These are phyloP conservation scores for Limenitis arthemis DNA, from an alignment of 2,888 invertebrate species.

Conservation along the genomic window DNA sequence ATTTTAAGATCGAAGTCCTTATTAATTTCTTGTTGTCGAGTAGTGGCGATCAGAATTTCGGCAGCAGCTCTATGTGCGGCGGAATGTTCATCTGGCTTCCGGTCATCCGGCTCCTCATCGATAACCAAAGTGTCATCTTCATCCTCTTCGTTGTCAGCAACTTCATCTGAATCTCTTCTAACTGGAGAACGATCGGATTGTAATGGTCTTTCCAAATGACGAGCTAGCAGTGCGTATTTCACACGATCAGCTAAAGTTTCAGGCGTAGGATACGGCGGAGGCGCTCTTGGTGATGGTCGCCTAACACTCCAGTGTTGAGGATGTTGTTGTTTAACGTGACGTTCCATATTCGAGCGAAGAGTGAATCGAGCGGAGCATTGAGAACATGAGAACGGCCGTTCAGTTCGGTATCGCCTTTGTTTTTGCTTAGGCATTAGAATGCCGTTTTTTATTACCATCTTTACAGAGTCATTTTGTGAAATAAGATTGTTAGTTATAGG, in stretches of 20 bases:
- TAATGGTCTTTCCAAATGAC: constrained; percentile 78
- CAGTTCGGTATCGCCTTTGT: constrained; percentile 90
- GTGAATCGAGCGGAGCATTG: constrained; percentile 94
- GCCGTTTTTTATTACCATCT: constrained; percentile 93
- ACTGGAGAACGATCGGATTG: constrained; percentile 55
- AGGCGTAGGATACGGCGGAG: constrained; percentile 48
- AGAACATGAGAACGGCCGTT: constrained; percentile 91
- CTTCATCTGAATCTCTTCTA: constrained; percentile 68
- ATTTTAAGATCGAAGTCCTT: constrained; percentile 70
- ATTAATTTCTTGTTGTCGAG: constrained; percentile 55
- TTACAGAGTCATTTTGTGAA: constrained; percentile 76
- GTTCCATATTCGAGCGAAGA: constrained; percentile 93
- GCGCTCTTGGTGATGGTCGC: constrained; percentile 68
- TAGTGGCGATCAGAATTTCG: constrained; percentile 70
- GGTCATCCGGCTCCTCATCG: constrained; percentile 72
- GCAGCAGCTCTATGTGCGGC: constrained; percentile 72
- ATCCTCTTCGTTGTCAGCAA: constrained; percentile 75
- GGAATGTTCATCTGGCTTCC: constrained; percentile 46
- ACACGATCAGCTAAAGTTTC: constrained; percentile 62
- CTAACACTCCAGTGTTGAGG: constrained; percentile 91
- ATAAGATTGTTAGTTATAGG: constrained; percentile 56
- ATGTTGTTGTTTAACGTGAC: constrained; percentile 95
- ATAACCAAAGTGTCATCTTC: constrained; percentile 79
- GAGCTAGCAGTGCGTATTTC: constrained; percentile 83
- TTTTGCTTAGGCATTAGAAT: constrained; percentile 94